Percentiles rank a stretch among this genome's conserved stretches.
Evolutionary conservation across 2,888 invertebrate genomes (phyloP).

Genomic region (Lysandra bellargus): DNA sequence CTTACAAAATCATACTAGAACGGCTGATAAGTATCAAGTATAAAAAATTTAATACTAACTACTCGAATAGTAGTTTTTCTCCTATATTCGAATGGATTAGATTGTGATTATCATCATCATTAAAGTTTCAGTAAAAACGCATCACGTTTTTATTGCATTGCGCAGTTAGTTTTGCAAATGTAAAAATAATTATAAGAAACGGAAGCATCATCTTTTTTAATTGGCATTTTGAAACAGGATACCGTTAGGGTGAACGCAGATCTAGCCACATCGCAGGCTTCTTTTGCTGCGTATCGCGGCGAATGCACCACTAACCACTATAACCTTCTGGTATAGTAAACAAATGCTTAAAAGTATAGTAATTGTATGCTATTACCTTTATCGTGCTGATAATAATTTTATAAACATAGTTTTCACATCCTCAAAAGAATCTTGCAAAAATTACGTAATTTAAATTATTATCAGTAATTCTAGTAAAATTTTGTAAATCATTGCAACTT

Average conservation of each 20-base stretch:
- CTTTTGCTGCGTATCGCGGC: background rate
- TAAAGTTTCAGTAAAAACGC: background rate
- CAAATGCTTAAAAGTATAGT: too few species aligned
- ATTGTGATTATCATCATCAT: background rate
- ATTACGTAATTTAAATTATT: background rate
- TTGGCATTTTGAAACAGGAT: background rate
- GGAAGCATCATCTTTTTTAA: background rate
- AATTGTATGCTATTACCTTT: too few species aligned
- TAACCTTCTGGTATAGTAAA: too few species aligned
- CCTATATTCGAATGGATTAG: too few species aligned
- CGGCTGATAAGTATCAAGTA: background rate
- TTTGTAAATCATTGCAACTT: background rate
- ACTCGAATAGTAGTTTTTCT: background rate
- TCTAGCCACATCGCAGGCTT: too few species aligned
- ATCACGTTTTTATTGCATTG: background rate
- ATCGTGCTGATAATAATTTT: too few species aligned
- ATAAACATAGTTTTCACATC: too few species aligned
- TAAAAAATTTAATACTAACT: background rate
- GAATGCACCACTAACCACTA: background rate
- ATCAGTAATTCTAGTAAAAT: background rate
- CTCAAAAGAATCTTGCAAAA: too few species aligned
- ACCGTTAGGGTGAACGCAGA: background rate
- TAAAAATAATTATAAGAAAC: background rate
- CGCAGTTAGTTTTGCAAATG: background rate
- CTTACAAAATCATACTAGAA: slow-evolving; percentile 30